phyloP scores from a whole-genome alignment of 2,888 invertebrate genomes.

The Andrena praecox region DNA sequence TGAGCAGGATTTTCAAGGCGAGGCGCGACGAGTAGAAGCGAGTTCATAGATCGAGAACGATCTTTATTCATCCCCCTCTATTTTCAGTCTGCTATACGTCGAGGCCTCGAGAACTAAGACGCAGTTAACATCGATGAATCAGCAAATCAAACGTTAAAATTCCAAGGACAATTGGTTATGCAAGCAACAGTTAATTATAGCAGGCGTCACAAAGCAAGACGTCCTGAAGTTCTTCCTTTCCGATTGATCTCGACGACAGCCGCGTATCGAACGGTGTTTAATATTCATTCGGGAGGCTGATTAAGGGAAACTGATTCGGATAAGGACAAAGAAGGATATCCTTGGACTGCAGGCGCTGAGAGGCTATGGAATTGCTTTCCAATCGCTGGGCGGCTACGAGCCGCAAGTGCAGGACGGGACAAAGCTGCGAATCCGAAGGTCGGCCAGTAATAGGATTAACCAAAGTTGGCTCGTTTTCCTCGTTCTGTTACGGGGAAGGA shows the following conservation, averaged over 20 bases:
- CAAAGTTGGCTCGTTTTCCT: neutral
- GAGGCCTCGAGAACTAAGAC: neutral
- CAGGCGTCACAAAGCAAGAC: constrained; percentile 12
- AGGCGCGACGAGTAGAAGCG: no score
- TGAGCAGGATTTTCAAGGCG: neutral
- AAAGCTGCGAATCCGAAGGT: neutral
- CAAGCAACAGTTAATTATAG: constrained; percentile 52
- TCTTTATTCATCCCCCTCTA: no score
- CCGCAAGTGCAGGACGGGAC: constrained; percentile 9
- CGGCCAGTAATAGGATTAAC: constrained; percentile 3
- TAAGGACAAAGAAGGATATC: neutral
- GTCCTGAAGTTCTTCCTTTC: neutral
- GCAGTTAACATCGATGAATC: neutral
- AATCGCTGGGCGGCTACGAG: neutral
- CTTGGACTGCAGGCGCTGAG: neutral
- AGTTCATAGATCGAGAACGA: no score
- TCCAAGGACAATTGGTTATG: constrained; percentile 54
- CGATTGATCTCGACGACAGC: neutral
- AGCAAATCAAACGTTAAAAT: neutral
- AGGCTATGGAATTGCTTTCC: neutral
- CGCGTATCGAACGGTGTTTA: constrained; percentile 19
- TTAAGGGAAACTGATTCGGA: neutral
- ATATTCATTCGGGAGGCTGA: constrained; percentile 27
- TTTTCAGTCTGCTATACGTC: neutral
- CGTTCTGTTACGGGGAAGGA: neutral